Conservation (phyloP, 2,797 vertebrate species). For the Antrozous pallidus region DNA sequence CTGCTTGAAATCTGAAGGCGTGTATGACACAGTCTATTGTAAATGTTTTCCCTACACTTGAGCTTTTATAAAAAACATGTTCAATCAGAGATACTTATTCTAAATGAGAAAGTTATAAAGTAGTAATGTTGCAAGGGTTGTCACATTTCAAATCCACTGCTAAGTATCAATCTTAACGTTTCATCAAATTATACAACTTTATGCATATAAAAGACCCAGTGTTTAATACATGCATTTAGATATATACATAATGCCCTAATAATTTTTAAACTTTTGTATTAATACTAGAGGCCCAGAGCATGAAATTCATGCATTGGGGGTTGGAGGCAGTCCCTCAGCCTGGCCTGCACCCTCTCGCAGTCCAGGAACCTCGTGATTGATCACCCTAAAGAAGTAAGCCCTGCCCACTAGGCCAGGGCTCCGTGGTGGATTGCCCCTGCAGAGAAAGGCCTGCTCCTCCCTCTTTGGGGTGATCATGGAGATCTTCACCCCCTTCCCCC, state of each 20-base stretch:
- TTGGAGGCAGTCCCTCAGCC: too few relatives aligned
- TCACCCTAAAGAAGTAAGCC: too few relatives aligned
- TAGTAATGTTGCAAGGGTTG: neutral
- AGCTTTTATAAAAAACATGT: neutral
- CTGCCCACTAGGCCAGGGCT: too few relatives aligned
- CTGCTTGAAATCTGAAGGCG: constrained; percentile 42
- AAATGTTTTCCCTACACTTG: neutral
- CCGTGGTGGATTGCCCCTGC: too few relatives aligned
- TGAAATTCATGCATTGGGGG: too few relatives aligned
- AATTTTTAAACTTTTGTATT: neutral
- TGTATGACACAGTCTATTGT: neutral
- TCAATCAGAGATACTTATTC: neutral
- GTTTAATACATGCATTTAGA: neutral
- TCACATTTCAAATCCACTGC: neutral
- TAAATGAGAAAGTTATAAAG: neutral
- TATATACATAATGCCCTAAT: neutral
- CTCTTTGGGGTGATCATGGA: too few relatives aligned
- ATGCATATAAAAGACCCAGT: neutral
- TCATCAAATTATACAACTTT: neutral
- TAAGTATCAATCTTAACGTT: neutral
- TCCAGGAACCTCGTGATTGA: too few relatives aligned
- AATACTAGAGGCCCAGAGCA: too few relatives aligned
- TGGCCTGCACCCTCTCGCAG: too few relatives aligned
- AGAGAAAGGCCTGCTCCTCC: too few relatives aligned
- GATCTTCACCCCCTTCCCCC: too few relatives aligned